Evolutionary conservation across 2,888 invertebrate species (phyloP), one percentile per base, ranked within the genome.

Genomic region (Nebria salina): DNA sequence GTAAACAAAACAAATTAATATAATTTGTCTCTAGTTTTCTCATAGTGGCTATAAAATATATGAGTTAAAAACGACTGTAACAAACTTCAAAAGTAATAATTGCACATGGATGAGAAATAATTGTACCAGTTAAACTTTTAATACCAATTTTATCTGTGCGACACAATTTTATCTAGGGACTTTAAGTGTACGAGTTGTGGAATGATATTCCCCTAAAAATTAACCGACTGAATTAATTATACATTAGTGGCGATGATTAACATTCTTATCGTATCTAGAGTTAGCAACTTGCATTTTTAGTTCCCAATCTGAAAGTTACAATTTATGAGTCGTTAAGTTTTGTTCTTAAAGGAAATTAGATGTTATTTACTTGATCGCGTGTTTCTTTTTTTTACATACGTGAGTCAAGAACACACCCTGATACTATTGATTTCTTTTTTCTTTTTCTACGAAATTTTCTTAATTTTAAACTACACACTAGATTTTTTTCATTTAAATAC

Each of bases 191-290:
- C 34, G 25, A 73, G 73, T 42, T 13, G 9, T 34, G 34, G 15
- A 73, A 41, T 25, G 73, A 73, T 15, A 72, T 26, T 72, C 11
- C 72, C 68, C 68, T 7, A 72, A 34, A 79, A 79, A 79, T 79
- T 79, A 79, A 79, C 70, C 74, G 64, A 75, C 66, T 74, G 75
- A 79, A 79, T 79, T 79, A 79, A 79, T 79, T 79, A 79, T 79
- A 75, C 75, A 79, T 79, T 79, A 74, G 26, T 66, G 26, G 15
- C 54, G 54, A 79, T 68, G 74, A 79, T 79, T 74, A 79, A 79
- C 74, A 79, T 79, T 77, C 43, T 41, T 75, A 79, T 79, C 74
- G 43, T 26, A 68, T 72, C n/a, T 72, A 43, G 43, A 64, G 54
- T 75, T 20, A 20, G 20, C n/a, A 26, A 64, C 70, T n/a, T 73